phyloP scores from a whole-genome alignment of 2,888 invertebrate species.

The Ecdyonurus torrentis region DNA sequence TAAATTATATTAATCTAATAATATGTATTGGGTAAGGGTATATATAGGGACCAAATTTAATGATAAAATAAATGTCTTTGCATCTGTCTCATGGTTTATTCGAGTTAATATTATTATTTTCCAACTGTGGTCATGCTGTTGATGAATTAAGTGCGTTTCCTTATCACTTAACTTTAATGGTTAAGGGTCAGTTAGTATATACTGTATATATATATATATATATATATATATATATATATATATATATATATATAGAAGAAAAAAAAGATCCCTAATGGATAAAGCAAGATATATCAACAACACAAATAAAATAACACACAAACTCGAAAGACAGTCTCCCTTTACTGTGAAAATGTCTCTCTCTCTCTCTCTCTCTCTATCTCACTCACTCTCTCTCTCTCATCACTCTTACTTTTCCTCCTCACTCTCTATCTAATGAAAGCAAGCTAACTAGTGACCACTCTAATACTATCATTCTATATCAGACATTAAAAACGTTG shows the following conservation, averaged over 20 bases:
- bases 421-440: not conserved
- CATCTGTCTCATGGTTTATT: too few relatives aligned
- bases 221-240: too few relatives aligned
- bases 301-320: not conserved
- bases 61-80: too few relatives aligned
- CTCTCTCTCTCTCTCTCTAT: not conserved
- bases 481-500: not conserved
- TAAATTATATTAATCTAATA: too few relatives aligned
- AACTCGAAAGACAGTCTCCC: not conserved
- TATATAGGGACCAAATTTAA: too few relatives aligned
- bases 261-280: not conserved
- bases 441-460: not conserved
- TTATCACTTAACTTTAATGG: not conserved
- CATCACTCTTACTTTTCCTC: not conserved
- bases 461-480: not conserved
- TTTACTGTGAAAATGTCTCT: not conserved
- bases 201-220: too few relatives aligned
- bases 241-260: too few relatives aligned
- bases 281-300: not conserved
- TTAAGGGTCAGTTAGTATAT: not conserved
- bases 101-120: too few relatives aligned
- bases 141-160: slow-evolving; percentile 1
- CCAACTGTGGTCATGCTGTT: not conserved
- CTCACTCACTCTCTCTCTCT: not conserved
- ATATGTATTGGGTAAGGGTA: too few relatives aligned